Base-by-base conservation (phyloP, 2,888 invertebrate species). In the Aporophyla nigra region DNA sequence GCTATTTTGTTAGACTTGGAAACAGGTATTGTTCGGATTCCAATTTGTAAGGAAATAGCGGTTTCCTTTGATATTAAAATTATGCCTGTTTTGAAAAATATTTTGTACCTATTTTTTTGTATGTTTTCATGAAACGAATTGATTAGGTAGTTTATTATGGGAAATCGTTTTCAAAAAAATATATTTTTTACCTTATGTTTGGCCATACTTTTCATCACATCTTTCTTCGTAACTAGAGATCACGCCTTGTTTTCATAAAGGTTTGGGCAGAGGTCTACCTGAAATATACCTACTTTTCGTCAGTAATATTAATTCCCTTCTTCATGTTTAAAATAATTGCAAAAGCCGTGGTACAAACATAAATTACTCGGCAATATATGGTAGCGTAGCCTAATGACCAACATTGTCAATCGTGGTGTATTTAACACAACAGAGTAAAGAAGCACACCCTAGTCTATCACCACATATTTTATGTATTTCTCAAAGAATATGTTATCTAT, bases 21-120 rank as follows among this genome's bases (percentile, higher is more conserved):
- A 65, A 66, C 72, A 63, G 59, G 54, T 78, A 59, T 78, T 77
- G 65, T 82, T n/a, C 49, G 24, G 16, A 12, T 71, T 72, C 56
- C 59, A 77, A 72, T 82, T 77, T 72, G 61, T 46, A 51, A 69
- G 40, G 33, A 68, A 71, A 68, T 68, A 59, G 49, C n/a, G 43
- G 46, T 2, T 27, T n/a, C 43, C 70, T 67, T 67, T 51, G 24
- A 74, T 66, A 69, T 40, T 27, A 33, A 27, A n/a, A 66, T 33
- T 33, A 21, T 16, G 49, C 21, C 27, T 66, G 46, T 56, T 82
- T 61, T 5, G 4, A n/a, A 78, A 70, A 65, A 53, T 51, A 16
- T 6, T 21, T 33, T 63, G 3, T 10, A 1, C 2, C 10, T 12
- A 1, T 21, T 1, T 51, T 24, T 58, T 53, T 19, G 5, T 43